Conservation (phyloP, 2,888 invertebrate species). For the Mylabris sibirica region DNA sequence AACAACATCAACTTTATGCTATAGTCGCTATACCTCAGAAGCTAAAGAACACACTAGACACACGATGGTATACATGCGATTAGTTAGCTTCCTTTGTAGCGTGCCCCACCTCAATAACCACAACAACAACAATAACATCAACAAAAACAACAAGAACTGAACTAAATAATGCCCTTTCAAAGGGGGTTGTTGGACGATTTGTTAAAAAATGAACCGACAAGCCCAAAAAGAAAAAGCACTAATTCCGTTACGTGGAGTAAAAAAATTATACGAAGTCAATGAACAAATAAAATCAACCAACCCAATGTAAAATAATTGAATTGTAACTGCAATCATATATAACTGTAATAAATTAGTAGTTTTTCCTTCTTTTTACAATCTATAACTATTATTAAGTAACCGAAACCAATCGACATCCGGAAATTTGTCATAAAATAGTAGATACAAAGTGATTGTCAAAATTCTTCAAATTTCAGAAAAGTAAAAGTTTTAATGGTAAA, state of each 20-base stretch:
- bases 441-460: not conserved
- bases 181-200: constrained; percentile 10
- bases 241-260: not conserved
- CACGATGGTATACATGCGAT: constrained; percentile 7
- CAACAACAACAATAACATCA: constrained; percentile 5
- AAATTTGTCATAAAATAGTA: not conserved
- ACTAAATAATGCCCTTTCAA: not conserved
- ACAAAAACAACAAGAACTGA: not conserved
- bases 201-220: not conserved
- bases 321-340: not conserved
- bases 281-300: constrained; percentile 2
- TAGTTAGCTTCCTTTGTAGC: constrained; percentile 10
- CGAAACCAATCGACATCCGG: not conserved
- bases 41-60: constrained; percentile 10
- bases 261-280: not conserved
- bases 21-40: not conserved
- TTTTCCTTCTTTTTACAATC: not conserved
- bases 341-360: not conserved
- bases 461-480: not conserved
- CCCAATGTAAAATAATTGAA: not conserved
- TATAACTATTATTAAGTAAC: not conserved
- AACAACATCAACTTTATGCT: not conserved
- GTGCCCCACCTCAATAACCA: constrained; percentile 7
- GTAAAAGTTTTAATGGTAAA: not conserved
- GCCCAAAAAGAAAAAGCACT: not conserved